Conservation (phyloP, 2,888 invertebrate species). For the Pristionchus exspectatus region DNA sequence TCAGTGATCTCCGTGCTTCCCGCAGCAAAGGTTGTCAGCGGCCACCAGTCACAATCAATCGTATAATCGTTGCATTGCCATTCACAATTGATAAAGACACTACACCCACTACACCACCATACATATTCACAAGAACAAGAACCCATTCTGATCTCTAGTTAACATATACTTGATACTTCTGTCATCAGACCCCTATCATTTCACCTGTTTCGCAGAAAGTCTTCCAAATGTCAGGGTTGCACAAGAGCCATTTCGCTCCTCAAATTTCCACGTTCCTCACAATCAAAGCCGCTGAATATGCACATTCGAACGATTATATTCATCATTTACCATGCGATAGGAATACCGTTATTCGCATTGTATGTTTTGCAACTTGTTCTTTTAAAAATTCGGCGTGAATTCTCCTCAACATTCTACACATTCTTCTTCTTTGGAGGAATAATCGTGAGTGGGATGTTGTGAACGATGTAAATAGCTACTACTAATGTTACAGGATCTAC, state of each 20-base stretch:
- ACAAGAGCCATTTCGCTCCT: background rate
- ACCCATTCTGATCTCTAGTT: background rate
- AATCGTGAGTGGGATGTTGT: background rate
- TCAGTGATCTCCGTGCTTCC: background rate
- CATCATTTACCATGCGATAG: background rate
- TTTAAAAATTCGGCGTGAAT: background rate
- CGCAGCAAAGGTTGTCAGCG: no score
- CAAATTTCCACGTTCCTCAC: background rate
- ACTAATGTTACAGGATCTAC: background rate
- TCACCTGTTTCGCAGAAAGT: background rate
- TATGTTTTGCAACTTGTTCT: background rate
- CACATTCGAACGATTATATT: background rate
- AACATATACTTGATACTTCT: background rate
- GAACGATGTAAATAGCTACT: background rate
- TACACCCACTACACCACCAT: background rate
- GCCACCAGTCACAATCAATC: background rate
- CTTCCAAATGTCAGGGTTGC: constrained; percentile 7
- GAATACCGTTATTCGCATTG: background rate
- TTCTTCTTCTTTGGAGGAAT: background rate
- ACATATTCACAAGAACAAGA: background rate
- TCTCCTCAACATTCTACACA: background rate
- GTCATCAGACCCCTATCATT: background rate
- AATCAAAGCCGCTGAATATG: background rate
- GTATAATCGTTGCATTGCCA: background rate
- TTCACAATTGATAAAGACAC: background rate